phyloP scores from a whole-genome alignment of 1,140 invertebrate species.

The Linepithema humile region DNA sequence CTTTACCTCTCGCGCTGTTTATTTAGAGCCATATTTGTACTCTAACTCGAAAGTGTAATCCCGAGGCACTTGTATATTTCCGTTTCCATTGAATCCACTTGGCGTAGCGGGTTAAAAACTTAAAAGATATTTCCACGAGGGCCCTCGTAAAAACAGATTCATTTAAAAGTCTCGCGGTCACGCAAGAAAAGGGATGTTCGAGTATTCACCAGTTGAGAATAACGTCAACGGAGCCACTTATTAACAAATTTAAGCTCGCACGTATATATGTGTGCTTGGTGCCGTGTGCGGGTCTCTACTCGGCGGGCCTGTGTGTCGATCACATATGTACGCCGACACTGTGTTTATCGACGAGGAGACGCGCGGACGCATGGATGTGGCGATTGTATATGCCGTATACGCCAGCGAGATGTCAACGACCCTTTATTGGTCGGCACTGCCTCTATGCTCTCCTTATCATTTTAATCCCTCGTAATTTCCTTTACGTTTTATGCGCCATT shows the following conservation, averaged over 20 bases:
- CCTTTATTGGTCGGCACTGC: conserved; percentile 60
- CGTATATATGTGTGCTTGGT: neutral
- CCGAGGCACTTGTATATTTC: conserved; percentile 41
- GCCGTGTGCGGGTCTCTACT: neutral
- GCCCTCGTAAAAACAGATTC: conserved; percentile 38
- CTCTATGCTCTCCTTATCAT: conserved; percentile 62
- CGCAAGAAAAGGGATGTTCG: conserved; percentile 13
- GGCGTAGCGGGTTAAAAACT: neutral
- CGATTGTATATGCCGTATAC: conserved; percentile 51
- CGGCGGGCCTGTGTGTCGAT: neutral
- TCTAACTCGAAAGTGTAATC: neutral
- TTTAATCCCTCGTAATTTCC: conserved; percentile 67
- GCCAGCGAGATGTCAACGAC: conserved; percentile 65
- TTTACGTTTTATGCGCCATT: conserved; percentile 27
- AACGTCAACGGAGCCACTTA: conserved; percentile 43
- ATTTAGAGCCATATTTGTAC: conserved; percentile 25
- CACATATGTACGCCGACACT: neutral
- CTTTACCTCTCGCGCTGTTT: neutral
- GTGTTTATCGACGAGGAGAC: conserved; percentile 38
- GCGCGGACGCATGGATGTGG: conserved; percentile 19
- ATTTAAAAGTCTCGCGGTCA: conserved; percentile 37
- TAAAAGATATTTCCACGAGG: conserved; percentile 20
- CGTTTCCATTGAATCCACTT: conserved; percentile 47
- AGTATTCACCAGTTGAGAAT: conserved; percentile 49
- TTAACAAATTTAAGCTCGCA: conserved; percentile 40